Percentiles rank a stretch among this genome's conserved stretches.
Conservation (phyloP, 2,888 invertebrate genomes). For the Himalopsyche tibetana region DNA sequence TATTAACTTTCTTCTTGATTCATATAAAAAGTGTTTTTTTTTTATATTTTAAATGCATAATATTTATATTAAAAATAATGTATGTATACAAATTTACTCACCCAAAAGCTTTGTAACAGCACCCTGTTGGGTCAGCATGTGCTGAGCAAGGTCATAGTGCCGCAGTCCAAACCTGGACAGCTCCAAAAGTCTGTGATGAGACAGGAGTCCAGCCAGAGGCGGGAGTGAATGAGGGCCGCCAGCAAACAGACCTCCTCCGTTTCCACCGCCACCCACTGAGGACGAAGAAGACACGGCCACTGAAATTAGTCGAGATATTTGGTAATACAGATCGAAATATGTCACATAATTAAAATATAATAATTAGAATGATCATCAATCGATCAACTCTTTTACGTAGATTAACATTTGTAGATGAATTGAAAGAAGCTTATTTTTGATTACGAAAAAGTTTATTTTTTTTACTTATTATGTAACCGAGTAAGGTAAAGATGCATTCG, state of each 20-base stretch:
- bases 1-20: no score
- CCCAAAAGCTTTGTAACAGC: conserved; percentile 93
- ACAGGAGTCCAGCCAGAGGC: conserved; percentile 83
- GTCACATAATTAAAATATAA: no score
- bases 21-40: no score
- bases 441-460: no score
- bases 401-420: no score
- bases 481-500: no score
- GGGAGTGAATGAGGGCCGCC: conserved; percentile 58
- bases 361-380: no score
- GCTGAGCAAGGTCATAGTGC: conserved; percentile 93
- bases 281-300: conserved; percentile 78
- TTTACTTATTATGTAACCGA: no score
- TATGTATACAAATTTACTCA: conserved; percentile 75
- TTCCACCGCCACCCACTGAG: conserved; percentile 72
- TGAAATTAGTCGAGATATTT: conserved; percentile 69
- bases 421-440: no score
- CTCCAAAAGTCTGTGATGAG: conserved; percentile 88
- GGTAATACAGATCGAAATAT: background rate
- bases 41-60: no score
- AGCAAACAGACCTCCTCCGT: conserved; percentile 68
- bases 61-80: no score
- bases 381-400: no score
- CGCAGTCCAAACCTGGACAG: conserved; percentile 88
- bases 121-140: conserved; percentile 93